Percentiles rank a stretch among this genome's conserved stretches.
These are phyloP conservation scores for Aphidius ervi DNA, from an alignment of 1,140 invertebrate genomes.

Conservation along the genomic window DNA sequence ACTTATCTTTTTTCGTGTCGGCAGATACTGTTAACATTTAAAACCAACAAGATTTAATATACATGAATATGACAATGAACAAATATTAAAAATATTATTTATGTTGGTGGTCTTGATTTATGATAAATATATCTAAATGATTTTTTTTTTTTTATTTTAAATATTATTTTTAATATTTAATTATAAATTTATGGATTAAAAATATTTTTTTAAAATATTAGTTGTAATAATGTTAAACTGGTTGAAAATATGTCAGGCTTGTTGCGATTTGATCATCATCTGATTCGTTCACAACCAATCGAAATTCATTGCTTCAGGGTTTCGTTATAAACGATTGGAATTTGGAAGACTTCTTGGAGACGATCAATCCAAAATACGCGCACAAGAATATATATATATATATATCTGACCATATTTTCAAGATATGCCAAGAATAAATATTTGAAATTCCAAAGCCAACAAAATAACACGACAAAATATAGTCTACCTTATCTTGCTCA, in stretches of 20 bases:
- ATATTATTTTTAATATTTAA: background rate
- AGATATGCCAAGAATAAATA: slow-evolving; percentile 9
- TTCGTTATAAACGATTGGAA: slow-evolving; percentile 16
- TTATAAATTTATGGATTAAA: too few species aligned
- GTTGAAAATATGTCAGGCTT: slow-evolving; percentile 1
- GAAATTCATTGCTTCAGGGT: slow-evolving; percentile 7
- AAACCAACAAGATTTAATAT: too few species aligned
- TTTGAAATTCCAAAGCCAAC: slow-evolving; percentile 9
- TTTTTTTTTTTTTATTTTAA: background rate
- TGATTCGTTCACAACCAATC: background rate
- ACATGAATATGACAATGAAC: too few species aligned
- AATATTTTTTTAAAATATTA: too few species aligned
- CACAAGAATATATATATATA: too few species aligned
- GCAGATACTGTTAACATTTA: too few species aligned
- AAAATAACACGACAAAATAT: background rate
- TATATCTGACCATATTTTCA: background rate
- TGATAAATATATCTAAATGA: too few species aligned
- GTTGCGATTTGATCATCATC: background rate
- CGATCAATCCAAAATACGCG: background rate
- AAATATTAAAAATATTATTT: too few species aligned
- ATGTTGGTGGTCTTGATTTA: too few species aligned
- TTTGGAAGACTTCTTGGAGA: slow-evolving; percentile 16
- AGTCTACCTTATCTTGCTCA: too few species aligned
- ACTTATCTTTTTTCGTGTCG: background rate
- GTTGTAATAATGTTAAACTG: too few species aligned